Evolutionary conservation across 2,797 vertebrate species (phyloP).

Genomic region (Cuculus canorus): DNA sequence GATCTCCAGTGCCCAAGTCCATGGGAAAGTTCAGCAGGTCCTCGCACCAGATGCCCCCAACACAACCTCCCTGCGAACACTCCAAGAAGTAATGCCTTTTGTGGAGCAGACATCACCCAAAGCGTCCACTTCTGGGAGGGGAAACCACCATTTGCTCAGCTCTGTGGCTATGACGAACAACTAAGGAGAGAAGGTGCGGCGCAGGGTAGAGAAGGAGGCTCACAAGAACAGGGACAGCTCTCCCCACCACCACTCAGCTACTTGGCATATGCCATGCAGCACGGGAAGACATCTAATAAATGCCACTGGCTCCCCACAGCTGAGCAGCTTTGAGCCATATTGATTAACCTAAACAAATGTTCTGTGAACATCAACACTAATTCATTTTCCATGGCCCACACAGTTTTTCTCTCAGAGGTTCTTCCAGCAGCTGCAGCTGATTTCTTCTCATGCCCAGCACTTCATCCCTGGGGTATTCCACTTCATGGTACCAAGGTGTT

Average conservation of each 20-base stretch:
- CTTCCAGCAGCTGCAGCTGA: constrained; percentile 9
- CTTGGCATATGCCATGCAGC: not conserved
- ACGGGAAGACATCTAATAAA: not conserved
- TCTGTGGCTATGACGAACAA: not conserved
- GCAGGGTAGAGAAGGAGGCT: not conserved
- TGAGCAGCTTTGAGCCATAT: constrained; percentile 1
- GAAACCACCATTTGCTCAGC: not conserved
- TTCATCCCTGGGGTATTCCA: not conserved
- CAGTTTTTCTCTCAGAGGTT: not conserved
- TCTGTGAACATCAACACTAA: not conserved
- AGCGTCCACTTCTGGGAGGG: not conserved
- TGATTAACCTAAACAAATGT: constrained; percentile 46
- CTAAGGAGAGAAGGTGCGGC: not conserved
- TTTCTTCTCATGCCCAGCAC: not conserved
- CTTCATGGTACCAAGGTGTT: not conserved
- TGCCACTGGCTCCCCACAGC: not conserved
- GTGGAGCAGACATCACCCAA: not conserved
- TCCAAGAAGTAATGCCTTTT: not conserved
- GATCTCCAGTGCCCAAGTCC: not conserved
- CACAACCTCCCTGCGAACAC: not conserved
- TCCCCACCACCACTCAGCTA: not conserved
- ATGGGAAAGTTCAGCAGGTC: accelerated
- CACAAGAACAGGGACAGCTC: accelerated
- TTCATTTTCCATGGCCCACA: not conserved
- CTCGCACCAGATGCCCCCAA: not conserved